Conservation (phyloP, 2,797 vertebrate genomes). For the Rhadinocentrus ornatus region DNA sequence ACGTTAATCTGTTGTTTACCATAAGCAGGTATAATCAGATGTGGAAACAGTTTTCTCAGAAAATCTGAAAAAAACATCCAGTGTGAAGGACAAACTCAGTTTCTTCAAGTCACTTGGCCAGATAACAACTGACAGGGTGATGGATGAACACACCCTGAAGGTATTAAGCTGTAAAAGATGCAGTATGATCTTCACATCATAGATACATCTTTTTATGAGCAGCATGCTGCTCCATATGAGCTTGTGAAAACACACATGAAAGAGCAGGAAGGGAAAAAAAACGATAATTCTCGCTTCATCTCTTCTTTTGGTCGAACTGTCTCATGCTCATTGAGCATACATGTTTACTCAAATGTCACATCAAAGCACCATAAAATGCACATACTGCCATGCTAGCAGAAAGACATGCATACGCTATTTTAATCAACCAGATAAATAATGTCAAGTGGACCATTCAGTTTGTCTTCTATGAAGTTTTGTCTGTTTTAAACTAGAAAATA, state of each 20-base stretch:
- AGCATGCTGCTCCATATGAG: constrained; percentile 14
- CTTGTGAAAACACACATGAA: constrained; percentile 34
- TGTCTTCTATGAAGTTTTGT: neutral
- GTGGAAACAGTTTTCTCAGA: constrained; percentile 32
- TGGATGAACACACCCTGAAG: constrained; percentile 71
- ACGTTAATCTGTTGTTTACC: constrained; percentile 63
- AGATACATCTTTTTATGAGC: constrained; percentile 67
- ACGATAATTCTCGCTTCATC: constrained; percentile 21
- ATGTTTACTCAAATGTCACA: constrained; percentile 18
- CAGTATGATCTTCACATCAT: constrained; percentile 71
- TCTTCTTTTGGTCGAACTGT: constrained; percentile 10
- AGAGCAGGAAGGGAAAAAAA: constrained; percentile 22
- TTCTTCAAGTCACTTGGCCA: constrained; percentile 54
- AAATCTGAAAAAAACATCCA: constrained; percentile 15
- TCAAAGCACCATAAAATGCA: constrained; percentile 8
- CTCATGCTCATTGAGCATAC: constrained; percentile 9
- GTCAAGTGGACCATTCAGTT: neutral
- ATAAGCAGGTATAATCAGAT: constrained; percentile 25
- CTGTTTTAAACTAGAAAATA: neutral
- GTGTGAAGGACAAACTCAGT: constrained; percentile 62
- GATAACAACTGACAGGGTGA: constrained; percentile 78
- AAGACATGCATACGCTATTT: neutral
- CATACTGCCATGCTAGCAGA: neutral
- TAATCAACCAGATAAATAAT: constrained; percentile 8
- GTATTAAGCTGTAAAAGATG: constrained; percentile 58